These are phyloP conservation scores for Zaprionus bogoriensis DNA, from an alignment of 2,888 invertebrate species.

Conservation along the genomic window DNA sequence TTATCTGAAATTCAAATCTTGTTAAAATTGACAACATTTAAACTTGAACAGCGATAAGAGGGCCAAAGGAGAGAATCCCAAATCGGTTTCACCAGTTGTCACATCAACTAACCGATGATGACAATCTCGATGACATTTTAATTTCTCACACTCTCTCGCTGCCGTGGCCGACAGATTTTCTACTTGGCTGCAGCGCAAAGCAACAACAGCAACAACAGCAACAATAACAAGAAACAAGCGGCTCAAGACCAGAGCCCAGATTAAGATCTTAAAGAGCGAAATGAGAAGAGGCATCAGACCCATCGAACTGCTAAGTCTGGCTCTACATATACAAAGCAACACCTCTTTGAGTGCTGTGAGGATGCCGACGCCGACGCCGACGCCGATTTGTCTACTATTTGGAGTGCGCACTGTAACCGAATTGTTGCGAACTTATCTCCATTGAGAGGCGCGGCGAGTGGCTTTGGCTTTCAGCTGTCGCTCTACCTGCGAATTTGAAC, in stretches of 20 bases:
- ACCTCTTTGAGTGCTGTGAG: conserved; percentile 63
- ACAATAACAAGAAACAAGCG: conserved; percentile 46
- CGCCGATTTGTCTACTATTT: not conserved
- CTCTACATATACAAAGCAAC: conserved; percentile 61
- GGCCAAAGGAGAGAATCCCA: conserved; percentile 14
- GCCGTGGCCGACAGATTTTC: conserved; percentile 64
- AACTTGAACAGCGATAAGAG: conserved; percentile 61
- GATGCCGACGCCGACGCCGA: conserved; percentile 28
- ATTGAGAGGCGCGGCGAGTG: too few species aligned
- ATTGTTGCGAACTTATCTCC: conserved; percentile 24
- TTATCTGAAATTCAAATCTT: conserved; percentile 74
- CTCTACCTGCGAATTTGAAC: conserved; percentile 44
- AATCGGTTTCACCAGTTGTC: conserved; percentile 63
- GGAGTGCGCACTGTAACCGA: not conserved
- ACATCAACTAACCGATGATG: conserved; percentile 68
- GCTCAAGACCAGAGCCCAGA: conserved; percentile 56
- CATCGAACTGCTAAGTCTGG: conserved; percentile 43
- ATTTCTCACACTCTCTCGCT: conserved; percentile 63
- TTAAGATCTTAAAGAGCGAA: conserved; percentile 76
- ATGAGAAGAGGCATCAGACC: conserved; percentile 24
- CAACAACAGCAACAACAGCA: conserved; percentile 8
- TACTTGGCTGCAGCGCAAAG: conserved; percentile 63
- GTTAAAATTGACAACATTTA: conserved; percentile 79
- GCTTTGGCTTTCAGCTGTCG: conserved; percentile 9
- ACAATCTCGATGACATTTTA: conserved; percentile 82